phyloP scores from a whole-genome alignment of 2,888 invertebrate species.

The Euspilapteryx auroguttella region DNA sequence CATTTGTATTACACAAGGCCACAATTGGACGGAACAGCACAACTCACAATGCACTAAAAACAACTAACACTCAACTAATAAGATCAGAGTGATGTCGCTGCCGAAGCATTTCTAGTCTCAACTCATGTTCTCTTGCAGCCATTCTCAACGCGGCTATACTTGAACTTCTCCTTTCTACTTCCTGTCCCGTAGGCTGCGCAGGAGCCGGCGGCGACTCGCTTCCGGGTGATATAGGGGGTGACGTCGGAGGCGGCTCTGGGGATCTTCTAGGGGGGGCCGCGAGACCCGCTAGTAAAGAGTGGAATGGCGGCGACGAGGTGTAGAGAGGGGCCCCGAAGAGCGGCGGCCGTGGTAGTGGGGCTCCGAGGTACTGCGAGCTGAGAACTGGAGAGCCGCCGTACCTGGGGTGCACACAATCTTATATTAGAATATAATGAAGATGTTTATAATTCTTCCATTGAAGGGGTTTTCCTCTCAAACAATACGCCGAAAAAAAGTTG shows the following conservation, averaged over 20 bases:
- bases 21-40: not conserved
- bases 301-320: slow-evolving; percentile 56
- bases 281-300: slow-evolving; percentile 41
- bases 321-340: slow-evolving; percentile 68
- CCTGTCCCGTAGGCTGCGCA: slow-evolving; percentile 53
- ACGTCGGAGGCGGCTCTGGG: slow-evolving; percentile 45
- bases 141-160: slow-evolving; percentile 86
- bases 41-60: not conserved
- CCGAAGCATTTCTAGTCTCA: slow-evolving; percentile 79
- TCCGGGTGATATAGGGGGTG: slow-evolving; percentile 57
- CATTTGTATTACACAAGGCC: too few relatives aligned
- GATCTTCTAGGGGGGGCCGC: slow-evolving; percentile 50
- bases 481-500: too few relatives aligned
- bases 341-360: slow-evolving; percentile 40
- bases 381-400: slow-evolving; percentile 37
- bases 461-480: too few relatives aligned
- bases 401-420: too few relatives aligned
- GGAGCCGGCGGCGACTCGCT: slow-evolving; percentile 53
- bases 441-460: slow-evolving; percentile 6
- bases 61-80: slow-evolving; percentile 78
- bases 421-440: not conserved
- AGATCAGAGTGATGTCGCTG: slow-evolving; percentile 76
- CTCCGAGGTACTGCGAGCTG: slow-evolving; percentile 55
- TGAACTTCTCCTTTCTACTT: slow-evolving; percentile 80
- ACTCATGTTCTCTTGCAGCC: slow-evolving; percentile 88